Conservation (phyloP, 2,888 invertebrate genomes). For the Melanargia galathea region DNA sequence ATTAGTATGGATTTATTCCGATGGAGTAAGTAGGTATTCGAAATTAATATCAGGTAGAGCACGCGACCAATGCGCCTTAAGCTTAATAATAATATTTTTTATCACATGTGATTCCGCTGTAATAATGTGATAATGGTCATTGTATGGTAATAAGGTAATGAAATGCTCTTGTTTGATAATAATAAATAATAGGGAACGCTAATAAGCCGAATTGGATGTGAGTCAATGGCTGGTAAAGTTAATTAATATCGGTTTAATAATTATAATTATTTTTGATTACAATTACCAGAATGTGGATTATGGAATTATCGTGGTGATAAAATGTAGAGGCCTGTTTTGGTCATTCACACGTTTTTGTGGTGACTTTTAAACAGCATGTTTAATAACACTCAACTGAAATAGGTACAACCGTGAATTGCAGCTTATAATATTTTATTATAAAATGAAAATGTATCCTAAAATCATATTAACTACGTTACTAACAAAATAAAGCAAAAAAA, state of each 20-base stretch:
- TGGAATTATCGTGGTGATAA: slow-evolving; percentile 19
- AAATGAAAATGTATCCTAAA: too few species aligned
- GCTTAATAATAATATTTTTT: slow-evolving; percentile 30
- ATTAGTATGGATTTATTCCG: not conserved
- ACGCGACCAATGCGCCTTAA: slow-evolving; percentile 12
- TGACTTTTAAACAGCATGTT: not conserved
- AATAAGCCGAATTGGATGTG: slow-evolving; percentile 37
- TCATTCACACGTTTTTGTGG: slow-evolving; percentile 13
- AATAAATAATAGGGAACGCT: slow-evolving; percentile 36
- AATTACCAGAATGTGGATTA: slow-evolving; percentile 25
- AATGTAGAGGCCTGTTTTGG: slow-evolving; percentile 11
- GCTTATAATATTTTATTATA: too few species aligned
- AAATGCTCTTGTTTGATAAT: slow-evolving; percentile 38
- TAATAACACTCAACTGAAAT: not conserved
- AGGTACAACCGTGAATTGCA: too few species aligned
- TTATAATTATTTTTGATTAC: slow-evolving; percentile 34
- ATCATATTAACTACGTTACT: too few species aligned
- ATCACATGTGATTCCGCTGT: slow-evolving; percentile 33
- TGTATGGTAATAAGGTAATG: slow-evolving; percentile 41
- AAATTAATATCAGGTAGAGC: not conserved
- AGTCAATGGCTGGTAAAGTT: slow-evolving; percentile 37
- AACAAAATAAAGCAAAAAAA: too few species aligned
- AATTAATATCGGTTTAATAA: slow-evolving; percentile 39
- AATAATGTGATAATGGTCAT: slow-evolving; percentile 38
- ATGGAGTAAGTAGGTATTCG: not conserved